Evolutionary conservation across 1,140 invertebrate genomes (phyloP).

Genomic region (Episyrphus balteatus): DNA sequence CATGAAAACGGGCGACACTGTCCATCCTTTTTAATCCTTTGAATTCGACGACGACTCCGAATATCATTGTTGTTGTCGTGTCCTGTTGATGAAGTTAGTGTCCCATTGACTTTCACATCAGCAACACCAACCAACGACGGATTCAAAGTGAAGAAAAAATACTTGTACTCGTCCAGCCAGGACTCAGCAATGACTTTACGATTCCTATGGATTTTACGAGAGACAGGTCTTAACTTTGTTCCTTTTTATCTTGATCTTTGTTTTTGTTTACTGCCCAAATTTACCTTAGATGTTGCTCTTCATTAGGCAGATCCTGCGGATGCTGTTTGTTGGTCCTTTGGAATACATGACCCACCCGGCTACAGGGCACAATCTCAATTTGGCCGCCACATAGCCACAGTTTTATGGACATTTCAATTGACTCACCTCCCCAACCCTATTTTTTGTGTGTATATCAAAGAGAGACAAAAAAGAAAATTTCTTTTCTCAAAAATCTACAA

Average conservation of each 20-base stretch:
- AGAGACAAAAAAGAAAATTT: neutral
- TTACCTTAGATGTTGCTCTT: slow-evolving; percentile 22
- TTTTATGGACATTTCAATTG: slow-evolving; percentile 92
- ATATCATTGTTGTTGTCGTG: too few species aligned
- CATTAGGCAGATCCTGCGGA: slow-evolving; percentile 51
- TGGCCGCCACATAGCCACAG: slow-evolving; percentile 64
- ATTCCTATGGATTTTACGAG: slow-evolving; percentile 53
- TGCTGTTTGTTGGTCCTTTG: slow-evolving; percentile 24
- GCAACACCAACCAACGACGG: slow-evolving; percentile 19
- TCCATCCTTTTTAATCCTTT: slow-evolving; percentile 55
- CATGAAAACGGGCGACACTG: slow-evolving; percentile 83
- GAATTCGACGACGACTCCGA: neutral
- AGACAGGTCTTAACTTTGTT: too few species aligned
- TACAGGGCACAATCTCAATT: slow-evolving; percentile 70
- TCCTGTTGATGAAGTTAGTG: too few species aligned
- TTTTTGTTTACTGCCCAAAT: slow-evolving; percentile 3
- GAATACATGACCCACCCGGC: slow-evolving; percentile 74
- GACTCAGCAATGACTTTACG: slow-evolving; percentile 67
- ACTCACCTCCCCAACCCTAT: slow-evolving; percentile 93
- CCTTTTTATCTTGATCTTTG: neutral
- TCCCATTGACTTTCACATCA: neutral
- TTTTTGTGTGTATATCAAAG: too few species aligned
- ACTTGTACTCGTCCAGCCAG: slow-evolving; percentile 80
- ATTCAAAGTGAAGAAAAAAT: slow-evolving; percentile 50
- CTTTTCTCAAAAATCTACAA: too few species aligned